Percentiles rank a stretch among this genome's conserved stretches.
phyloP scores from a whole-genome alignment of 2,888 invertebrate species.

The Criorhina ranunculi region DNA sequence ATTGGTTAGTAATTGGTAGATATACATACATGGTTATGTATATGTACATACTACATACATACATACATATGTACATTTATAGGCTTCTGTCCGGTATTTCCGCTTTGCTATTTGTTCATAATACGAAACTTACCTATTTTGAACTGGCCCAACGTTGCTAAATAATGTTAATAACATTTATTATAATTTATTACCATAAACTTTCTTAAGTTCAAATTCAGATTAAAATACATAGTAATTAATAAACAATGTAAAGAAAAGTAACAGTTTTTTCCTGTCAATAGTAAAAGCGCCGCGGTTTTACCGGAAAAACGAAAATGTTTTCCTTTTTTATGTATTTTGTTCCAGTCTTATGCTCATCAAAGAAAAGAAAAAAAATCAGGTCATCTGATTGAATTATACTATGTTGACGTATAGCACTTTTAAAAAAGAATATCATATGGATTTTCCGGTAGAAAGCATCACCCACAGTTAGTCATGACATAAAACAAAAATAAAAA shows the following conservation, averaged over 20 bases:
- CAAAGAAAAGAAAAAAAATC: slow-evolving; percentile 46
- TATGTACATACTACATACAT: no score
- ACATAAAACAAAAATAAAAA: slow-evolving; percentile 61
- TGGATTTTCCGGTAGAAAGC: slow-evolving; percentile 38
- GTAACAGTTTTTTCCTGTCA: not conserved
- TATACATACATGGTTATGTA: no score
- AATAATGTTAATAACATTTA: not conserved
- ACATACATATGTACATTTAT: not conserved
- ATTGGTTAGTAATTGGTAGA: not conserved
- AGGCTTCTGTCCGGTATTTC: not conserved
- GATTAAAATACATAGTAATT: not conserved
- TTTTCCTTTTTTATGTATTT: slow-evolving; percentile 17
- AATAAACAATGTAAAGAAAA: not conserved
- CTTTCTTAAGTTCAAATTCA: not conserved
- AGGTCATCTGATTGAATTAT: slow-evolving; percentile 68
- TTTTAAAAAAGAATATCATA: slow-evolving; percentile 45
- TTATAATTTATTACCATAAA: not conserved
- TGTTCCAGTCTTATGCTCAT: slow-evolving; percentile 16
- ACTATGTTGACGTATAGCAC: slow-evolving; percentile 41
- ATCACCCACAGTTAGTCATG: slow-evolving; percentile 56
- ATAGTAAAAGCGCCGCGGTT: not conserved
- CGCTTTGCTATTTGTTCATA: not conserved
- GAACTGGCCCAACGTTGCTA: not conserved
- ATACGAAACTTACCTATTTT: slow-evolving; percentile 5
- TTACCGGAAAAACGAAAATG: slow-evolving; percentile 14